Conservation (phyloP, 2,797 vertebrate genomes). For the Cyprinodon diabolis region DNA sequence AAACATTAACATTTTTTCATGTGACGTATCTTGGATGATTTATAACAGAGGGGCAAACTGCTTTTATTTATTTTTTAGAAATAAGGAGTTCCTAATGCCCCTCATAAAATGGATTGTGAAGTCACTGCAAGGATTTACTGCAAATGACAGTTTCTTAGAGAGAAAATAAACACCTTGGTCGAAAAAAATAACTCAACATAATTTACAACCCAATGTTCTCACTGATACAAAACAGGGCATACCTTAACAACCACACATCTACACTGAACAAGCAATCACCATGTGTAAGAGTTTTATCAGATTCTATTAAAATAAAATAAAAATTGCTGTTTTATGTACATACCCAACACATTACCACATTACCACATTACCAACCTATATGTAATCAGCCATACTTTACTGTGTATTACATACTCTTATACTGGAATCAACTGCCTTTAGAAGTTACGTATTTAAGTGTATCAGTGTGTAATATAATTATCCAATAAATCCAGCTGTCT, state of each 20-base stretch:
- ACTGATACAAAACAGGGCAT: conserved; percentile 15
- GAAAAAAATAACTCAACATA: neutral
- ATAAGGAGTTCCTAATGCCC: conserved; percentile 1
- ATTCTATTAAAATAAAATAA: conserved; percentile 24
- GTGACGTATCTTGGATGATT: conserved; percentile 7
- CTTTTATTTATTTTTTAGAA: conserved; percentile 30
- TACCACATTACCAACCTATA: neutral
- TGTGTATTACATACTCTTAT: neutral
- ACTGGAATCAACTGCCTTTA: neutral
- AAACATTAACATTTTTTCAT: neutral
- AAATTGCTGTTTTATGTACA: conserved; percentile 11
- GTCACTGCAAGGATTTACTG: conserved; percentile 15
- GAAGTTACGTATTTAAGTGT: neutral
- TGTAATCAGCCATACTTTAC: neutral
- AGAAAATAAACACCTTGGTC: neutral
- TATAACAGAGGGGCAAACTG: conserved; percentile 9
- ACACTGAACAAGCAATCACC: neutral
- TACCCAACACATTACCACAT: too few relatives aligned
- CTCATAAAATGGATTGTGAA: conserved; percentile 3
- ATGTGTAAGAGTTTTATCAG: conserved; percentile 20
- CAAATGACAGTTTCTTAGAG: neutral
- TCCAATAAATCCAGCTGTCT: neutral
- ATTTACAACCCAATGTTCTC: conserved; percentile 28
- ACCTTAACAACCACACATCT: conserved; percentile 13
- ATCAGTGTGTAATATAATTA: neutral